Percentiles rank a stretch among this genome's conserved stretches.
Conservation (phyloP, 1,140 invertebrate genomes). For the Tetranychus cinnabarinus region DNA sequence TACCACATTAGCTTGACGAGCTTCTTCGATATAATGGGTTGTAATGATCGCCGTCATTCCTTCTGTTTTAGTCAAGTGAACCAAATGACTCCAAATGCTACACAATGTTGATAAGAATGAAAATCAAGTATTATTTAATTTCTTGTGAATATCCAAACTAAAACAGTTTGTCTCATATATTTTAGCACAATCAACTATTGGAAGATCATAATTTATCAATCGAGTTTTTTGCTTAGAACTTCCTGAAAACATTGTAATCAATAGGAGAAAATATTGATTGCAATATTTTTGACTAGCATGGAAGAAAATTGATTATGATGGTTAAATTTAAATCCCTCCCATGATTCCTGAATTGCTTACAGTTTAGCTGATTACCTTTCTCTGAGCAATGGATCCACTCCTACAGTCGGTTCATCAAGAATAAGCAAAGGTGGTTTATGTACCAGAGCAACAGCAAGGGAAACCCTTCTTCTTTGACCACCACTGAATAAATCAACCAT, state of each 20-base stretch:
- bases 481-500: conserved; percentile 31
- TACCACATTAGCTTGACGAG: conserved; percentile 18
- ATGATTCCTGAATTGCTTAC: background rate
- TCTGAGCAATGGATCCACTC: conserved; percentile 20
- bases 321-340: no score
- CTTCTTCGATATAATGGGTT: conserved; percentile 26
- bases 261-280: no score
- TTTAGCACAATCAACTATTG: background rate
- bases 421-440: conserved; percentile 26
- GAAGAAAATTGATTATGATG: no score
- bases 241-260: no score
- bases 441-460: conserved; percentile 42
- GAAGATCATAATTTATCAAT: no score
- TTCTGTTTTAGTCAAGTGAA: conserved; percentile 49
- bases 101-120: background rate
- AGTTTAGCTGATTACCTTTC: background rate
- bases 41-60: conserved; percentile 21
- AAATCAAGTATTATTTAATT: background rate
- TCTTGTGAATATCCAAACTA: background rate
- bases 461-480: conserved; percentile 70
- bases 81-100: conserved; percentile 63
- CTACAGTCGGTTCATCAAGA: conserved; percentile 44
- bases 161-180: background rate
- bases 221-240: no score
- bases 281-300: no score